phyloP scores from a whole-genome alignment of 2,888 invertebrate genomes.

The Erpobdella octoculata region DNA sequence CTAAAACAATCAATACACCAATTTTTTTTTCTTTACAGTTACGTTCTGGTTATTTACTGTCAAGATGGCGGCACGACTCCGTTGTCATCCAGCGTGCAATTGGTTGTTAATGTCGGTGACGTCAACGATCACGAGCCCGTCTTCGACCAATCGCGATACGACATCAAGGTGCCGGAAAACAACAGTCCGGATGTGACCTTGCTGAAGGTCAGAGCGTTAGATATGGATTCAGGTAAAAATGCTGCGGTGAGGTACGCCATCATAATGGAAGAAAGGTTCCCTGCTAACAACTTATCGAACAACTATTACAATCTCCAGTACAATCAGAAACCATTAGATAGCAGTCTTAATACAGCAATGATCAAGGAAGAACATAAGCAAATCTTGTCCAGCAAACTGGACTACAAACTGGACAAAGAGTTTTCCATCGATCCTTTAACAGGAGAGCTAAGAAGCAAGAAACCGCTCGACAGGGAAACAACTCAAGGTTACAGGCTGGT shows the following conservation, averaged over 20 bases:
- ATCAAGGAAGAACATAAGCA: too few relatives aligned
- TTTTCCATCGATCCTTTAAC: constrained; percentile 42
- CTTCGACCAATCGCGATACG: constrained; percentile 27
- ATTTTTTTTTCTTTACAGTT: too few relatives aligned
- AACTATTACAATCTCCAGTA: background rate
- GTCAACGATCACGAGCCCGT: constrained; percentile 30
- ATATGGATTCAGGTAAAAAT: constrained; percentile 25
- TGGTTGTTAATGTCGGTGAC: constrained; percentile 27
- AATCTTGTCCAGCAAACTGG: background rate
- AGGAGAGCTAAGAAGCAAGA: constrained; percentile 51
- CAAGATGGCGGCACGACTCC: constrained; percentile 28
- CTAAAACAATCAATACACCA: background rate
- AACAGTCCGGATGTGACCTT: constrained; percentile 17
- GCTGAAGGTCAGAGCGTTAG: constrained; percentile 23
- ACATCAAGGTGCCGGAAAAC: constrained; percentile 26
- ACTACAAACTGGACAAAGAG: background rate
- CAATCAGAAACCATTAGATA: background rate
- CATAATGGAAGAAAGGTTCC: background rate
- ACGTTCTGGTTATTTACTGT: constrained; percentile 22
- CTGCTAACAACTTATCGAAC: background rate
- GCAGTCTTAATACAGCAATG: too few relatives aligned
- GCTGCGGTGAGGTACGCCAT: constrained; percentile 21
- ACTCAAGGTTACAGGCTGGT: constrained; percentile 51
- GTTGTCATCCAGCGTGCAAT: constrained; percentile 6
- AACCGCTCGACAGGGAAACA: constrained; percentile 61